These are phyloP conservation scores for Eilema caniola DNA, from an alignment of 2,888 invertebrate genomes.

Conservation along the genomic window DNA sequence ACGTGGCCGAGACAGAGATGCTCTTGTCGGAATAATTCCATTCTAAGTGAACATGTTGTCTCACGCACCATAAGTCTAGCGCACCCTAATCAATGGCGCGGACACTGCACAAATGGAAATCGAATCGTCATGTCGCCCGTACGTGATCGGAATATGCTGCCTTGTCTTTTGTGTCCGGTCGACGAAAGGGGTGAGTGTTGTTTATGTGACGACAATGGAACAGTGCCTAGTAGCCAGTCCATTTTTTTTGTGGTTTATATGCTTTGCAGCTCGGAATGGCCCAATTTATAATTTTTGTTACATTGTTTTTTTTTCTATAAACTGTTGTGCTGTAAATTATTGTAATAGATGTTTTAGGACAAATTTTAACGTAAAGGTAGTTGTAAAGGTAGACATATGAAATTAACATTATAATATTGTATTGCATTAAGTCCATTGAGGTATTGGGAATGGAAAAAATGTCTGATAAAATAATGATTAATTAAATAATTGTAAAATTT, in stretches of 20 bases:
- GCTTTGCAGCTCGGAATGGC: background rate
- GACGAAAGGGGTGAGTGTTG: background rate
- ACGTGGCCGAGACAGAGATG: background rate
- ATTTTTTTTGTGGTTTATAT: background rate
- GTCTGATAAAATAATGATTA: no score
- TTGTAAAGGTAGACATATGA: no score
- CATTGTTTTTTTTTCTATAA: background rate
- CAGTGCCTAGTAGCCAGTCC: background rate
- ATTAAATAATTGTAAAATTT: no score
- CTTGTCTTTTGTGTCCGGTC: conserved; percentile 19
- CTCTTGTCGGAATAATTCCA: background rate
- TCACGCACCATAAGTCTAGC: background rate
- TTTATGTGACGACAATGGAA: conserved; percentile 31
- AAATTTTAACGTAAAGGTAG: no score
- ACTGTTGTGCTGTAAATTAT: background rate
- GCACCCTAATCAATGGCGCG: conserved; percentile 36
- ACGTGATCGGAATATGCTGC: conserved; percentile 33
- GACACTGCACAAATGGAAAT: conserved; percentile 30
- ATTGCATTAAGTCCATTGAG: no score
- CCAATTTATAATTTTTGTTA: background rate
- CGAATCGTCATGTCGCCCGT: conserved; percentile 17
- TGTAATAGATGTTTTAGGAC: no score
- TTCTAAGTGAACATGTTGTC: background rate
- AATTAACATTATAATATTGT: no score
- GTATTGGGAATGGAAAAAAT: no score